phyloP scores from a whole-genome alignment of 2,888 invertebrate genomes.

The Drosophila infuscata region DNA sequence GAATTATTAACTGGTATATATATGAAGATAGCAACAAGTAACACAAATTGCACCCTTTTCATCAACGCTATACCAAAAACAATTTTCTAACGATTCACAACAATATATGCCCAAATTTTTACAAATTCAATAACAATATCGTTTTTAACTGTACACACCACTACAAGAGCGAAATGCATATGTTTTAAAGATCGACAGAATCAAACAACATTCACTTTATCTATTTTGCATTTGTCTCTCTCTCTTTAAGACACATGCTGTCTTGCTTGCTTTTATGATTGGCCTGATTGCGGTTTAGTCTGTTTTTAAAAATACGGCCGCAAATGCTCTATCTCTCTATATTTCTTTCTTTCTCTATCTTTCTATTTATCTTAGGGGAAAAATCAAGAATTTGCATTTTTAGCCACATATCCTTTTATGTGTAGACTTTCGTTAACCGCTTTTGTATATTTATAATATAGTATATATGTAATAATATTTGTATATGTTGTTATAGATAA shows the following conservation, averaged over 20 bases:
- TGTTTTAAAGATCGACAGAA: constrained; percentile 28
- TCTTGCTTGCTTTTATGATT: constrained; percentile 43
- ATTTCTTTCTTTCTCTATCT: background rate
- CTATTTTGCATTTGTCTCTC: constrained; percentile 11
- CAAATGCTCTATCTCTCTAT: constrained; percentile 16
- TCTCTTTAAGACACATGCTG: constrained; percentile 31
- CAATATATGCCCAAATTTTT: constrained; percentile 61
- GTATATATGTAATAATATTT: constrained; percentile 46
- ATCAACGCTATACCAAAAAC: constrained; percentile 67
- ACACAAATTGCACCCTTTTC: constrained; percentile 62
- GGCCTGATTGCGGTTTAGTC: constrained; percentile 47
- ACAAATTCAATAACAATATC: constrained; percentile 56
- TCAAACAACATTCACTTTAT: constrained; percentile 20
- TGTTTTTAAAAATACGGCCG: constrained; percentile 18
- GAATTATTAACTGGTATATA: constrained; percentile 74
- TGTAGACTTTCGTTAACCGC: constrained; percentile 43
- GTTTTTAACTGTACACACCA: constrained; percentile 45
- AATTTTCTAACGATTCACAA: constrained; percentile 77
- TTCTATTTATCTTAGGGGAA: background rate
- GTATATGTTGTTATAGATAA: constrained; percentile 61
- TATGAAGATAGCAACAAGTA: constrained; percentile 79
- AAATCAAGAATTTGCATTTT: constrained; percentile 4
- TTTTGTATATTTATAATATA: constrained; percentile 40
- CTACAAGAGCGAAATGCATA: constrained; percentile 44
- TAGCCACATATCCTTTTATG: constrained; percentile 24